These are phyloP conservation scores for Catamblyrhynchus diadema DNA, from an alignment of 2,797 vertebrate genomes.

Conservation along the genomic window DNA sequence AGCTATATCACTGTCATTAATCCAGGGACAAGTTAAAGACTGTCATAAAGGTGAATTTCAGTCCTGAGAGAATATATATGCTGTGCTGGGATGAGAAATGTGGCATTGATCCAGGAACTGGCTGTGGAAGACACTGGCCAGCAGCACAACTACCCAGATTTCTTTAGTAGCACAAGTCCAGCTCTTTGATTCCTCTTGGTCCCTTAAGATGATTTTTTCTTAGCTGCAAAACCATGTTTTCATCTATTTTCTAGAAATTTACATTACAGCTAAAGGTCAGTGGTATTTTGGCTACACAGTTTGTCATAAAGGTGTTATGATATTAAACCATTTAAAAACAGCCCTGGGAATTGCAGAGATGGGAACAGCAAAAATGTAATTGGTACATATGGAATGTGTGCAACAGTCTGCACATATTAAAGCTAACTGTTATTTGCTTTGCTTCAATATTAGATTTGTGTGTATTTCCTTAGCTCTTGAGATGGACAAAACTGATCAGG, in stretches of 20 bases:
- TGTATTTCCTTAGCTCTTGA: neutral
- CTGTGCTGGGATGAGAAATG: neutral
- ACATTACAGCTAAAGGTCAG: neutral
- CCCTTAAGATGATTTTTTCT: neutral
- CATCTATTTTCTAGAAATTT: neutral
- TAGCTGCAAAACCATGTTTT: neutral
- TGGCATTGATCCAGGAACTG: neutral
- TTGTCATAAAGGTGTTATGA: neutral
- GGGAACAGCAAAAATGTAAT: neutral
- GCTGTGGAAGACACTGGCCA: neutral
- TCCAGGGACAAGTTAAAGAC: neutral
- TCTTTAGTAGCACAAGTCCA: neutral
- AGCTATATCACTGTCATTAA: neutral
- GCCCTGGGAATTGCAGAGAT: neutral
- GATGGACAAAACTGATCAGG: neutral
- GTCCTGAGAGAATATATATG: neutral
- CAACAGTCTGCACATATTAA: neutral
- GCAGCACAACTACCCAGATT: neutral
- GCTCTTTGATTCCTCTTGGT: neutral
- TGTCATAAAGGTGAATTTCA: neutral
- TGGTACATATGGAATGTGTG: neutral
- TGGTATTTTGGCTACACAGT: neutral
- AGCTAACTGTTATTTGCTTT: neutral
- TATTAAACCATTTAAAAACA: neutral
- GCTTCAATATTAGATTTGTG: neutral